These are phyloP conservation scores for Anniella stebbinsi DNA, from an alignment of 2,797 vertebrate genomes.

Conservation along the genomic window DNA sequence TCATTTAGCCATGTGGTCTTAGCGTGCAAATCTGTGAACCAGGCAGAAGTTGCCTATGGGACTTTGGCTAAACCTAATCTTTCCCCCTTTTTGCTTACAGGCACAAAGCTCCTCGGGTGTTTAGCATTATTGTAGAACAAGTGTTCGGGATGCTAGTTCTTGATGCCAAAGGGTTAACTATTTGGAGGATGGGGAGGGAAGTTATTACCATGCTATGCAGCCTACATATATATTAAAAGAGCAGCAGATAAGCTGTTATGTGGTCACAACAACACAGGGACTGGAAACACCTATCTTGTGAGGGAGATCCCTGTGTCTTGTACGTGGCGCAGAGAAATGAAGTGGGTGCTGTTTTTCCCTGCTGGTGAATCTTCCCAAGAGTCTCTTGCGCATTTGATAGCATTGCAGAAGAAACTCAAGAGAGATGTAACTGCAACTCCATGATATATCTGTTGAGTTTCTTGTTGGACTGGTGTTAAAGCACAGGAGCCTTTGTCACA, in stretches of 20 bases:
- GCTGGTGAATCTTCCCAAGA: background rate
- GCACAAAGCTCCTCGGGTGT: slow-evolving; percentile 44
- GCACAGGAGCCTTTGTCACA: background rate
- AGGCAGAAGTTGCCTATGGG: slow-evolving; percentile 45
- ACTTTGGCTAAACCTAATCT: slow-evolving; percentile 35
- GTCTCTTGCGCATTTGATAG: background rate
- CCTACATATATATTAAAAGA: slow-evolving; percentile 69
- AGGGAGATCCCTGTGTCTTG: slow-evolving; percentile 15
- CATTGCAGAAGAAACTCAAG: background rate
- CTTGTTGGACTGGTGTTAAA: background rate
- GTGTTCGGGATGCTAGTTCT: slow-evolving; percentile 52
- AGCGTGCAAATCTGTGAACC: slow-evolving; percentile 1
- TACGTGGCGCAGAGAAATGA: background rate
- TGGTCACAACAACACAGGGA: slow-evolving; percentile 61
- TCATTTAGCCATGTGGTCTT: slow-evolving; percentile 26
- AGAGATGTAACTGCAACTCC: background rate
- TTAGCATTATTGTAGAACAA: slow-evolving; percentile 11
- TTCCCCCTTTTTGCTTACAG: slow-evolving; percentile 52
- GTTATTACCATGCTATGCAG: slow-evolving; percentile 70
- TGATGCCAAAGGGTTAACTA: slow-evolving; percentile 69
- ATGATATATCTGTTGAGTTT: background rate
- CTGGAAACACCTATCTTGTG: background rate
- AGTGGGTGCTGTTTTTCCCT: background rate
- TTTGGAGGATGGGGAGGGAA: slow-evolving; percentile 56
- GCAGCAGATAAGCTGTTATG: slow-evolving; percentile 55